Conservation (phyloP, 2,113 vertebrate genomes). For the Corythaixoides concolor region DNA sequence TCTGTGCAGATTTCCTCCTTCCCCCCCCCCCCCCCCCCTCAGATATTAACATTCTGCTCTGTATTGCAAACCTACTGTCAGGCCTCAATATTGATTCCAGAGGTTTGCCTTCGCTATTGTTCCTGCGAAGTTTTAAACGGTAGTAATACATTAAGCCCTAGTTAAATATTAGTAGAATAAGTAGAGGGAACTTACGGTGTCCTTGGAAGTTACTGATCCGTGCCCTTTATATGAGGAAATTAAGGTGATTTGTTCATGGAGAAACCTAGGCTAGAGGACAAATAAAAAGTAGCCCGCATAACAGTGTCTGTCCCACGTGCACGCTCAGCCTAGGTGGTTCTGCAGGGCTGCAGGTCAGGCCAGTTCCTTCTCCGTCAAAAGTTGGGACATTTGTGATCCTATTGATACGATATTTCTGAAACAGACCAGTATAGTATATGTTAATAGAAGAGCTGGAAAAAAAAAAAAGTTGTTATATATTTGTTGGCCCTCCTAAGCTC, state of each 20-base stretch:
- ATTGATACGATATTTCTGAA: fast-evolving
- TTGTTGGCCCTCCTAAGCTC: neutral
- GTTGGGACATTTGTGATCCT: neutral
- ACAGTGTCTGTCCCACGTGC: too few relatives aligned
- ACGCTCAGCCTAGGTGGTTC: fast-evolving
- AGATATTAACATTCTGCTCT: fast-evolving
- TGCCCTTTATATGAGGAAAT: neutral
- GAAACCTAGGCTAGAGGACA: neutral
- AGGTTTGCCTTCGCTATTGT: neutral
- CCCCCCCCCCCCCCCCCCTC: too few relatives aligned
- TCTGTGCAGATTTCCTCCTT: too few relatives aligned
- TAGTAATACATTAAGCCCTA: neutral
- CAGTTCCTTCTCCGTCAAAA: fast-evolving
- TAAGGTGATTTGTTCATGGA: neutral
- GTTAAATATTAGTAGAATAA: neutral
- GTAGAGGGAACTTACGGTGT: neutral
- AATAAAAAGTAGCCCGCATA: fast-evolving
- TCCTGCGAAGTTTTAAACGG: fast-evolving
- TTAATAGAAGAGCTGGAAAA: neutral
- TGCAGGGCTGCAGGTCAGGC: neutral
- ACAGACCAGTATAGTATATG: fast-evolving
- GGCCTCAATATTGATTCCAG: fast-evolving
- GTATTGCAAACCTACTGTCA: fast-evolving
- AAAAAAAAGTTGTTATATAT: fast-evolving
- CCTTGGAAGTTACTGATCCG: neutral